phyloP scores from a whole-genome alignment of 1,140 invertebrate species.

The Drosophila quadrilineata region DNA sequence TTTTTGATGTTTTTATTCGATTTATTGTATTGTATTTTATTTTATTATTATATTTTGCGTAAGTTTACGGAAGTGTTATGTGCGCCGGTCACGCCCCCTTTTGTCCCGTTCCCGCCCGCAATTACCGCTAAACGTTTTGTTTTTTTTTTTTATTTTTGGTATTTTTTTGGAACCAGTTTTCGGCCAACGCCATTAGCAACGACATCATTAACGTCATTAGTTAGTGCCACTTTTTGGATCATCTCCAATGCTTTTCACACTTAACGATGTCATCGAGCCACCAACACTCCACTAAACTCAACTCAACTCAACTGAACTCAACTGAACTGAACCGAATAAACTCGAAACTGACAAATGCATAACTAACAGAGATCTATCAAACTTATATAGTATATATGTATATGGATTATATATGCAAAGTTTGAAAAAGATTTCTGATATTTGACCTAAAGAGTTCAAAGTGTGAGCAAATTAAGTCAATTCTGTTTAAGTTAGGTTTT shows the following conservation, averaged over 20 bases:
- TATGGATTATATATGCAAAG: no score
- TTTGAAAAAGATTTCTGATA: no score
- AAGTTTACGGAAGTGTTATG: conserved; percentile 69
- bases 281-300: not conserved
- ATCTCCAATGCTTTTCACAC: conserved; percentile 22
- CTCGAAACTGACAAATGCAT: conserved; percentile 6
- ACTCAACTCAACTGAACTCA: not conserved
- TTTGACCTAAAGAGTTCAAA: no score
- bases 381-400: no score
- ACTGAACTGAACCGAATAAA: not conserved
- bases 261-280: conserved; percentile 21
- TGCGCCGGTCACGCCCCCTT: conserved; percentile 28
- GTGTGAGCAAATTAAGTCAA: no score
- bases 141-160: no score
- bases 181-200: conserved; percentile 27
- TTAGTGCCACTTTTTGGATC: conserved; percentile 41
- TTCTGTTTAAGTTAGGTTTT: no score
- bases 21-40: conserved; percentile 48
- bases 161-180: conserved; percentile 19
- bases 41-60: conserved; percentile 49
- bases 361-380: no score
- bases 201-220: conserved; percentile 60
- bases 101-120: conserved; percentile 43
- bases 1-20: conserved; percentile 37
- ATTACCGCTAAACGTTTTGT: conserved; percentile 38